These are phyloP conservation scores for Pararge aegeria DNA, from an alignment of 1,140 invertebrate genomes.

Conservation along the genomic window DNA sequence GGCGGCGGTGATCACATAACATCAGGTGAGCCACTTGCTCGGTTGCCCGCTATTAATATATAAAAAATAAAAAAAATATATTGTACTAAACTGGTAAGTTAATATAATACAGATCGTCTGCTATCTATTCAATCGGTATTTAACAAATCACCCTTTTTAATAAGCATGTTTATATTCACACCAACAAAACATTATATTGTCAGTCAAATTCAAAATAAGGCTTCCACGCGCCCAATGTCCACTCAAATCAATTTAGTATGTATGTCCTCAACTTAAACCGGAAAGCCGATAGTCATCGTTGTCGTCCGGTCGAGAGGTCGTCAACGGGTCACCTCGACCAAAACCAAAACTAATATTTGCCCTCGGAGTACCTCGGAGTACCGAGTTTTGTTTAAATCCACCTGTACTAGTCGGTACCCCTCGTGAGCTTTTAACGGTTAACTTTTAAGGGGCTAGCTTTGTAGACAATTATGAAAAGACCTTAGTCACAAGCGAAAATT, in stretches of 20 bases:
- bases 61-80: too few relatives aligned
- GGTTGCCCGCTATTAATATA: too few relatives aligned
- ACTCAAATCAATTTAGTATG: conserved; percentile 38
- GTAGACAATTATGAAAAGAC: too few relatives aligned
- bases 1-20: too few relatives aligned
- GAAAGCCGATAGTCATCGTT: conserved; percentile 40
- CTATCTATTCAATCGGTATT: too few relatives aligned
- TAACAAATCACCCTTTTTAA: too few relatives aligned
- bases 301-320: conserved; percentile 49
- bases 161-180: conserved; percentile 3
- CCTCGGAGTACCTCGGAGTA: conserved; percentile 28
- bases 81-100: too few relatives aligned
- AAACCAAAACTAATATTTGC: conserved; percentile 42
- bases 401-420: conserved; percentile 9
- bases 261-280: conserved; percentile 34
- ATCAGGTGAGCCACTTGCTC: too few relatives aligned
- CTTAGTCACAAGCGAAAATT: too few relatives aligned
- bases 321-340: conserved; percentile 41
- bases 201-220: conserved; percentile 11
- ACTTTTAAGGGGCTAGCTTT: conserved; percentile 32
- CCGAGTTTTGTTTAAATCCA: conserved; percentile 42
- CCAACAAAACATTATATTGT: conserved; percentile 17
- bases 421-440: conserved; percentile 43
- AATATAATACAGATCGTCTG: too few relatives aligned
- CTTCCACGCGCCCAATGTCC: conserved; percentile 8